These are phyloP conservation scores for Nematolebias whitei DNA, from an alignment of 2,113 vertebrate species.

Conservation along the genomic window DNA sequence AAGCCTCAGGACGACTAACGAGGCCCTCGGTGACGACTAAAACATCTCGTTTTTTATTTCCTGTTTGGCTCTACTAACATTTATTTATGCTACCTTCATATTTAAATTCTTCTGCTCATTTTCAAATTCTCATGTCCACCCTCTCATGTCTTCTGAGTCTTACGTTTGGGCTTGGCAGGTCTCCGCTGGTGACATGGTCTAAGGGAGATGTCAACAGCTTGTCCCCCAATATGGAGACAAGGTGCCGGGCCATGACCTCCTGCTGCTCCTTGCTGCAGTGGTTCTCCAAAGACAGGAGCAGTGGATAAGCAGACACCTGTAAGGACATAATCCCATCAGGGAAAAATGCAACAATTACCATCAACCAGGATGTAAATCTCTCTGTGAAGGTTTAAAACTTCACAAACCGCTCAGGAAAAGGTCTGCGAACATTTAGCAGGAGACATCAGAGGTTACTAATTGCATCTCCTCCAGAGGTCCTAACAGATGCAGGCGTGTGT, in stretches of 20 bases:
- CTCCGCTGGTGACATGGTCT: constrained; percentile 44
- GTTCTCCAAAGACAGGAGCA: constrained; percentile 90
- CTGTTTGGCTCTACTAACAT: constrained; percentile 25
- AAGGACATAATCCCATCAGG: constrained; percentile 17
- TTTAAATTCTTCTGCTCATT: constrained; percentile 14
- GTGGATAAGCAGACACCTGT: constrained; percentile 86
- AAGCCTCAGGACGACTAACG: constrained; percentile 48
- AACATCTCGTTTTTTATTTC: constrained; percentile 23
- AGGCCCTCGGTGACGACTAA: constrained; percentile 29
- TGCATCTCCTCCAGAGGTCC: constrained; percentile 18
- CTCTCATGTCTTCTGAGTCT: constrained; percentile 21
- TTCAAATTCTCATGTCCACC: neutral
- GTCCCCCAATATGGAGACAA: constrained; percentile 81
- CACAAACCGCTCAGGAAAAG: neutral
- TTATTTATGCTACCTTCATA: constrained; percentile 1
- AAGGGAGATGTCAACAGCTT: constrained; percentile 76
- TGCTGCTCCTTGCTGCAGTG: constrained; percentile 87
- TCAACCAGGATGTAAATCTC: constrained; percentile 14
- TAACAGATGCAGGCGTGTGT: constrained; percentile 6
- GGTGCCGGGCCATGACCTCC: constrained; percentile 81
- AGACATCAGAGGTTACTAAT: constrained; percentile 38
- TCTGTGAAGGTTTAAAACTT: constrained; percentile 4
- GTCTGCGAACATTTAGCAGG: neutral
- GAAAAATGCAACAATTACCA: constrained; percentile 17
- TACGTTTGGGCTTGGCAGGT: constrained; percentile 90